Evolutionary conservation across 1,140 invertebrate species (phyloP).

Genomic region (Pentalonia nigronervosa): DNA sequence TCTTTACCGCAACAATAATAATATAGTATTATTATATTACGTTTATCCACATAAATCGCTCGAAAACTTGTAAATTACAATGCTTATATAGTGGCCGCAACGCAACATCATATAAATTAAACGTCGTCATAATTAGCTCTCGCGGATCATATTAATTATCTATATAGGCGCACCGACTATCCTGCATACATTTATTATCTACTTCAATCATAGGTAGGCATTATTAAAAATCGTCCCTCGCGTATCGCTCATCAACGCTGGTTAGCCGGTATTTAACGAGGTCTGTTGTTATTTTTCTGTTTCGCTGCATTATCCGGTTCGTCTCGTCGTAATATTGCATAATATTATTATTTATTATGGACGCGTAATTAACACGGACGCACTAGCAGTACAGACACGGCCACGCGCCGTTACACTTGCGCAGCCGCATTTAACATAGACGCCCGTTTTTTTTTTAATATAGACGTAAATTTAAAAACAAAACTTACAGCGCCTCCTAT

Average conservation of each 20-base stretch:
- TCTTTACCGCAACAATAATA: not conserved
- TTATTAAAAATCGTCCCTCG: not conserved
- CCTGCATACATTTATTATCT: not conserved
- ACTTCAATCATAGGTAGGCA: not conserved
- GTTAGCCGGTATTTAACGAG: not conserved
- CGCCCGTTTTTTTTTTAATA: no score
- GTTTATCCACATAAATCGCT: not conserved
- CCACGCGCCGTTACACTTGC: not conserved
- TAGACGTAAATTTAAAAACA: not conserved
- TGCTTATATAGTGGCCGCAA: not conserved
- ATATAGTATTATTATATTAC: not conserved
- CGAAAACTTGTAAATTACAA: not conserved
- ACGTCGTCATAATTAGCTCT: not conserved
- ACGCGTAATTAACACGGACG: not conserved
- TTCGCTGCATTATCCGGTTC: not conserved
- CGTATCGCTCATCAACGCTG: not conserved
- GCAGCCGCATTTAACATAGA: not conserved
- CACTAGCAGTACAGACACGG: not conserved
- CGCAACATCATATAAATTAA: not conserved
- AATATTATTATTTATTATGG: not conserved
- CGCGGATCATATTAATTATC: not conserved
- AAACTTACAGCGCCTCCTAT: not conserved
- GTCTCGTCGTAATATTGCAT: not conserved
- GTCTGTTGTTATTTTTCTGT: not conserved
- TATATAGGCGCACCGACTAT: not conserved